Conservation (phyloP, 2,797 vertebrate species). For the Lutjanus argentimaculatus region DNA sequence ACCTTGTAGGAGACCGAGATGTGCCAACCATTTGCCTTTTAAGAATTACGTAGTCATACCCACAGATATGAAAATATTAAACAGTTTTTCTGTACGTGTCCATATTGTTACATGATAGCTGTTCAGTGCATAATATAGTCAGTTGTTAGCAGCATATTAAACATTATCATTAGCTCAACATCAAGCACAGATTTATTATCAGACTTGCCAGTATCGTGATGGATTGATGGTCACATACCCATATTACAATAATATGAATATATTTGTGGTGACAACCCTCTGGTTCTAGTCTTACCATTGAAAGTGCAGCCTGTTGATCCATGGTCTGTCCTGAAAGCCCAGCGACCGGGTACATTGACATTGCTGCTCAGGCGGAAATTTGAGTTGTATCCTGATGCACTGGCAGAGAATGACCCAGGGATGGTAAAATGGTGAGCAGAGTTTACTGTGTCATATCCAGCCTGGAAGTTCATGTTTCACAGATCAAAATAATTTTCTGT, state of each 20-base stretch:
- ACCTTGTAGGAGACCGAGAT: too few species aligned
- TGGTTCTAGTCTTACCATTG: constrained; percentile 55
- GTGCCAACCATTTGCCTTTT: too few species aligned
- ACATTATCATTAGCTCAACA: neutral
- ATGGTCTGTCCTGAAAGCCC: constrained; percentile 71
- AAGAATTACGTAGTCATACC: too few species aligned
- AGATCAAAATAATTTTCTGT: neutral
- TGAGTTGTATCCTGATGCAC: constrained; percentile 11
- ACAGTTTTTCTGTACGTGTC: too few species aligned
- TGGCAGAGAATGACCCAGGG: constrained; percentile 55
- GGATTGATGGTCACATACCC: neutral
- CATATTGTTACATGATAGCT: neutral
- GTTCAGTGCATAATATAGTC: neutral
- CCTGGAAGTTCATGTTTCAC: constrained; percentile 56
- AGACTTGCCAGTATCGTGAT: neutral
- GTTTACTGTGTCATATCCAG: constrained; percentile 76
- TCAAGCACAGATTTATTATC: neutral
- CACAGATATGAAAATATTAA: too few species aligned
- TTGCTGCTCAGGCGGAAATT: constrained; percentile 65
- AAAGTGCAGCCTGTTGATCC: constrained; percentile 61
- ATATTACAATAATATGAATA: too few species aligned
- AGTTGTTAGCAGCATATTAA: neutral
- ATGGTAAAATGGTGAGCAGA: constrained; percentile 60
- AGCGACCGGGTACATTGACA: constrained; percentile 71
- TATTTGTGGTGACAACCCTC: neutral